phyloP scores from a whole-genome alignment of 2,888 invertebrate species.

The Tetheella fluctuosa region DNA sequence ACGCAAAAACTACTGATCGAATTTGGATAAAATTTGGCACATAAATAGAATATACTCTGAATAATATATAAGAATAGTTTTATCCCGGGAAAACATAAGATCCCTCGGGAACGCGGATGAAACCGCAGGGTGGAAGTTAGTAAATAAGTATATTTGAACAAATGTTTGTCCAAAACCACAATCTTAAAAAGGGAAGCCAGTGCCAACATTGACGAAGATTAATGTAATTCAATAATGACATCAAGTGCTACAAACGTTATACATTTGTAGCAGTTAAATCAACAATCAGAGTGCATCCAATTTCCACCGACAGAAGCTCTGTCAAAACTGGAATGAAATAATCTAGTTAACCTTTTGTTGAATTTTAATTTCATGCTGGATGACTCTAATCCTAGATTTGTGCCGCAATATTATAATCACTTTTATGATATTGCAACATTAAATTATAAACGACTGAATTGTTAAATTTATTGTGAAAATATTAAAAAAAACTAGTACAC shows the following conservation, averaged over 20 bases:
- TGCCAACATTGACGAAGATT: background rate
- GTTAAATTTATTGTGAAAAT: background rate
- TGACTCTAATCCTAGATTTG: conserved; percentile 21
- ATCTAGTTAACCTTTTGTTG: conserved; percentile 18
- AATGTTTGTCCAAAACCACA: no score
- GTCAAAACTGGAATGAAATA: conserved; percentile 10
- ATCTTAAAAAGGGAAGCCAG: no score
- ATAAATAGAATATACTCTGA: no score
- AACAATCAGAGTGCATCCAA: conserved; percentile 28
- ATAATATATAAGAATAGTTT: no score
- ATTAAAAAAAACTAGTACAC: no score
- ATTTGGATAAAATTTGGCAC: no score
- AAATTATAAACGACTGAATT: background rate
- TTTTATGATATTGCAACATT: conserved; percentile 1
- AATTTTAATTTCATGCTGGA: conserved; percentile 26
- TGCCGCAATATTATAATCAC: conserved; percentile 20
- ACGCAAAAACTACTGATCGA: no score
- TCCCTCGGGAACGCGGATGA: no score
- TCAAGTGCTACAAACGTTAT: background rate
- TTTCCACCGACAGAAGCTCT: conserved; percentile 16
- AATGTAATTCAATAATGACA: background rate
- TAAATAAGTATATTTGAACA: no score
- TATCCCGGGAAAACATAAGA: no score
- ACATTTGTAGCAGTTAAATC: conserved; percentile 21
- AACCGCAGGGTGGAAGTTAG: no score